These are phyloP conservation scores for Urosaurus nigricauda DNA, from an alignment of 2,797 vertebrate genomes.

Conservation along the genomic window DNA sequence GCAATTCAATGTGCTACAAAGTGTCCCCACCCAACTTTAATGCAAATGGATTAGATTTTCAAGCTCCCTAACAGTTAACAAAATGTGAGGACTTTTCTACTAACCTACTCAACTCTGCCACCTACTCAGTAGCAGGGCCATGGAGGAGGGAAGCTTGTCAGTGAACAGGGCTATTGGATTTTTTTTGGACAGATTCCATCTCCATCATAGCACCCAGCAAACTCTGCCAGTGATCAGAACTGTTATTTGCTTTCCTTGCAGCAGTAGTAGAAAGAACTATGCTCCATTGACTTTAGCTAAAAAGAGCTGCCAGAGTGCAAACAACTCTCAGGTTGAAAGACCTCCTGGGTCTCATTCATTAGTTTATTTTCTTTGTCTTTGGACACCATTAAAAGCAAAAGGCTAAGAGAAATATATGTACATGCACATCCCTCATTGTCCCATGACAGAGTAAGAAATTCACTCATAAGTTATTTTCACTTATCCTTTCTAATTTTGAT, in stretches of 20 bases:
- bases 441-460: neutral
- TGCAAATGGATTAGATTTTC: too few species aligned
- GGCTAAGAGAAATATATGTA: neutral
- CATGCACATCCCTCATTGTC: too few species aligned
- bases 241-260: neutral
- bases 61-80: neutral
- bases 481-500: neutral
- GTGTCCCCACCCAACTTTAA: too few species aligned
- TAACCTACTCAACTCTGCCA: neutral
- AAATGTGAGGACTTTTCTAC: too few species aligned
- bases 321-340: neutral
- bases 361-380: neutral
- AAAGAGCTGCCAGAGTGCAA: neutral
- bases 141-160: neutral
- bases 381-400: neutral
- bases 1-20: too few species aligned
- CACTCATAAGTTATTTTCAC: too few species aligned
- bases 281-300: neutral
- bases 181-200: neutral
- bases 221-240: neutral
- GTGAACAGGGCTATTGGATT: neutral
- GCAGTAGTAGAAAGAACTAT: neutral
- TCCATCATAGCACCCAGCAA: neutral
- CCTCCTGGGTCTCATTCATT: neutral
- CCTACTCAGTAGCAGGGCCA: neutral